Base-by-base conservation (phyloP, 2,113 vertebrate species). In the Perca fluviatilis region DNA sequence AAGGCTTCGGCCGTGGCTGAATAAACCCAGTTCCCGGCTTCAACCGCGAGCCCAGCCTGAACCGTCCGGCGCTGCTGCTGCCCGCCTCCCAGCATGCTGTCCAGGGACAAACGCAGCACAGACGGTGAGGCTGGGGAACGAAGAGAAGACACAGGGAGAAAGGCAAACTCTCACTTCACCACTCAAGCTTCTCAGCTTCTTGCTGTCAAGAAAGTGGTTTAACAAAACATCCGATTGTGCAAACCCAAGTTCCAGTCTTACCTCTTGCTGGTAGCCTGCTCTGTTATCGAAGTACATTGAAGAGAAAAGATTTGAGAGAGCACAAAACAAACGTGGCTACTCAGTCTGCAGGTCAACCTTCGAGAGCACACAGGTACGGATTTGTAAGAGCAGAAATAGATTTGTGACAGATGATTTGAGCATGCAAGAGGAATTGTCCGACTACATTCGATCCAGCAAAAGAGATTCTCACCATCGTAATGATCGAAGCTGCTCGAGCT, bases 81-180 rank as follows among this genome's bases (percentile, higher is more conserved):
- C 67, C 63, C 33, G 67, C 77, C 85, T 82, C 85, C 71, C 70
- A 47, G 82, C 63, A 80, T 85, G 67, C 84, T 63, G 86, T 86
- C 73, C 77, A 56, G 70, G 69, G 84, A 85, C 83, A 79, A 83
- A 86, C 72, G 64, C 71, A 40, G 68, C 46, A 47, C 67, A 51
- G 60, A 70, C 47, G 33, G 19, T 74, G 67, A 77, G 65, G 72
- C 51, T 2, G 23, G 56, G 9, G n/a, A 68, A 74, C 56, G 73
- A 66, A 74, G 88, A 43, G 68, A 82, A 68, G 79, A 66, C 74
- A n/a, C 19, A 2, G 57, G 46, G 49, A 79, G 70, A 66, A 86
- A 87, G 65, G 63, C 16, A 86, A 86, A 87, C 73, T 81, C 70
- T 77, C 50, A 74, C 78, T 77, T 85, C 54, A 86, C 60, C 50